These are phyloP conservation scores for Melanotaenia trifasciata DNA, from an alignment of 2,797 vertebrate species.

Conservation along the genomic window DNA sequence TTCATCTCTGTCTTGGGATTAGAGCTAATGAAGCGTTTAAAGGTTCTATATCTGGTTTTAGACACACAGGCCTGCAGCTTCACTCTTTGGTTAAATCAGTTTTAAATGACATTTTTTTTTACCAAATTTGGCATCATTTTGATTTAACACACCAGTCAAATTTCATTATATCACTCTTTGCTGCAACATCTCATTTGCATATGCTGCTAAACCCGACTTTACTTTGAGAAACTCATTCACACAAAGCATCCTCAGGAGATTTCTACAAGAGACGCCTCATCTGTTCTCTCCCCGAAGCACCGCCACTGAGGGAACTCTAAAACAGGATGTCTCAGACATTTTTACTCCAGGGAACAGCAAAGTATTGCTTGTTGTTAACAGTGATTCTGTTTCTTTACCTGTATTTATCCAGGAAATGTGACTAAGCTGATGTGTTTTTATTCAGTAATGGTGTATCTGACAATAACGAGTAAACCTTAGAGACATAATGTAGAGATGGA, in stretches of 20 bases:
- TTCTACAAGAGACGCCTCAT: constrained; percentile 21
- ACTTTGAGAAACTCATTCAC: neutral
- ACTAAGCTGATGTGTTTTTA: constrained; percentile 14
- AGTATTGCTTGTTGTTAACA: constrained; percentile 21
- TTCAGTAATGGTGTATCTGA: neutral
- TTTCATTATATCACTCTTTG: neutral
- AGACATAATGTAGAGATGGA: neutral
- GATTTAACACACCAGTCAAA: neutral
- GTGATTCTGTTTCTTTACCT: constrained; percentile 29
- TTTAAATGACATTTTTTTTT: neutral
- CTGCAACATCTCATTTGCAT: constrained; percentile 1
- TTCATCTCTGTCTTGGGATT: constrained; percentile 10
- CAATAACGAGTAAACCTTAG: constrained; percentile 5
- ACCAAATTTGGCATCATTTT: neutral
- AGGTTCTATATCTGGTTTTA: neutral
- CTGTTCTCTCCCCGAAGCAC: neutral
- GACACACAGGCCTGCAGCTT: neutral
- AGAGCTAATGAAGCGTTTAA: rapidly evolving
- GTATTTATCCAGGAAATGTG: constrained; percentile 1
- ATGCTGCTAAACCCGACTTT: neutral
- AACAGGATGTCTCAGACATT: constrained; percentile 25
- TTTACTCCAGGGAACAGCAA: constrained; percentile 20
- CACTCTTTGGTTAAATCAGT: neutral
- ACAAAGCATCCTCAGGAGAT: constrained; percentile 1
- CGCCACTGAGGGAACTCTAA: constrained; percentile 16